Evolutionary conservation across 2,888 invertebrate species (phyloP), one percentile per base, ranked within the genome.

Genomic region (Volucella inanis): DNA sequence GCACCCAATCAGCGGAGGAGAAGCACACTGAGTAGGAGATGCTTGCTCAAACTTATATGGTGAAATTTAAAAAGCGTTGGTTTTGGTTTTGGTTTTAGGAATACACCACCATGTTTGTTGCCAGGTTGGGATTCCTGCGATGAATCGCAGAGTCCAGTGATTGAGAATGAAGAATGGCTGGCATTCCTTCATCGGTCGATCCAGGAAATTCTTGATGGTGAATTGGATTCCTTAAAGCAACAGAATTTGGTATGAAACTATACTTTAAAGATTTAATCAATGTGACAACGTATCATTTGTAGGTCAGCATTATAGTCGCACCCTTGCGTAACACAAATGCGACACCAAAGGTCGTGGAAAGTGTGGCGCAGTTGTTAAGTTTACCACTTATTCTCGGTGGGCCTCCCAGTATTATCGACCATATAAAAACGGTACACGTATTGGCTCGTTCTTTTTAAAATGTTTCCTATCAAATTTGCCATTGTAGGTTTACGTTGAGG

Each of bases 151-250:
- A 94, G 94, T 54, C 93, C 94, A 2, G 95, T 96, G 3, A 95
- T 97, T 80, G 97, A 97, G 90, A 94, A 96, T 87, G 97, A 97
- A 87, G 97, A 97, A 91, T 97, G 97, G 97, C 93, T 96, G 86
- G 97, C 95, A 0, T 97, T 97, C 91, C 92, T 97, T 0, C 95
- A 96, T 89, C 94, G 95, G 11, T 96, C 96, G 14, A 96, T 97
- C 91, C 95, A 95, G 90, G 97, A 97, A 93, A 94, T 96, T 12
- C 94, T 97, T 92, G 95, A 95, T 74, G 96, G 96, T 0, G 97
- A 97, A 91, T 93, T 96, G 14, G 95, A 95, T 88, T 96, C 96
- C 2, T 92, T 97, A 4, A 94, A 95, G 18, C 96, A 96, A 89
- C 92, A 94, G 11, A 95, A 95, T 91, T 93, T 95, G 92, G 94